These are phyloP conservation scores for Chironomus tentans DNA, from an alignment of 2,888 invertebrate species.

Conservation along the genomic window DNA sequence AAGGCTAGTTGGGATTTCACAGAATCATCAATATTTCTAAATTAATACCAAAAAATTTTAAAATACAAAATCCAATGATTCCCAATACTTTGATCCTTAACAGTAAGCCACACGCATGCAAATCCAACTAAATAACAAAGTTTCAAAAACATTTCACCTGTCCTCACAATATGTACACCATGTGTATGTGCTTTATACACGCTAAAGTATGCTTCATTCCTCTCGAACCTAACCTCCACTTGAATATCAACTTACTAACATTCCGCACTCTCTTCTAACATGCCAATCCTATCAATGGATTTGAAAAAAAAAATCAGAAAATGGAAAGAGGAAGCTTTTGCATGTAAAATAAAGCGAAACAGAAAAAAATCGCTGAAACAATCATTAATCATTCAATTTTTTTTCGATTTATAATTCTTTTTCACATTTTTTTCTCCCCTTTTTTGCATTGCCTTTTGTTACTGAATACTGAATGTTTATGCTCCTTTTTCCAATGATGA, in stretches of 20 bases:
- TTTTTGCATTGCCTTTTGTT: background rate
- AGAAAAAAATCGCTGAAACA: constrained; percentile 24
- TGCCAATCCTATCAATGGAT: background rate
- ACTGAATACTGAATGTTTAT: background rate
- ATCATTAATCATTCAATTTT: constrained; percentile 28
- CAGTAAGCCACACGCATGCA: background rate
- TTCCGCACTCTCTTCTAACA: background rate
- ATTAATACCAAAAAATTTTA: too few species aligned
- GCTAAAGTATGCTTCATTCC: background rate
- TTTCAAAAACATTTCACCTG: background rate
- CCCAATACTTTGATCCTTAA: too few species aligned
- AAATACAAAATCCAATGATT: too few species aligned
- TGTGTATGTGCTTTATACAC: background rate
- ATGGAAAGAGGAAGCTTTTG: background rate
- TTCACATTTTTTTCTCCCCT: background rate
- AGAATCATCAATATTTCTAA: too few species aligned
- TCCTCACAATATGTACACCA: background rate
- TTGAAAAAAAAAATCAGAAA: background rate
- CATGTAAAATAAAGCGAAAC: constrained; percentile 5
- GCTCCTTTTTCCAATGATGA: background rate
- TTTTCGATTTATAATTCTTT: constrained; percentile 26
- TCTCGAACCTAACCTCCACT: background rate
- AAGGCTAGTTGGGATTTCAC: too few species aligned
- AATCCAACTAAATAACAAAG: background rate
- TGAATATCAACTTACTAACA: background rate